Base-by-base conservation (phyloP, 2,888 invertebrate species). In the Lycia hirtaria region DNA sequence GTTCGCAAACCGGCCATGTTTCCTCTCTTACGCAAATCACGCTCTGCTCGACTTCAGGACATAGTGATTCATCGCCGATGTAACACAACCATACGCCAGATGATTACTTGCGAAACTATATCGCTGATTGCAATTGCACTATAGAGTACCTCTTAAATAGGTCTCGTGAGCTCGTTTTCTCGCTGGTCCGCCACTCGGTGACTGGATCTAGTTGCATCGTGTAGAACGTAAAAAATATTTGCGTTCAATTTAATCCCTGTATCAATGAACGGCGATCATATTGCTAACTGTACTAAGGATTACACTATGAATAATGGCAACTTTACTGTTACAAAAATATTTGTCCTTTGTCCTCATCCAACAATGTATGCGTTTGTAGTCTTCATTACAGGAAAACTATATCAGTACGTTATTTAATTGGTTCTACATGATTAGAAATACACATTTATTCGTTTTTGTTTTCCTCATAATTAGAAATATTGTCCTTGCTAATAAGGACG, bases 1-100 rank as follows among this genome's bases (percentile, higher is more conserved):
- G 68, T 71, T 67, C 65, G 64, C 74, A 73, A 75, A 71, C 70
- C 68, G 68, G 69, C 76, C 73, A 69, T 70, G 72, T 78, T 78
- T 75, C 77, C 72, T 72, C 68, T 75, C 66, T 78, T 78, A 71
- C 74, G 75, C 76, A 78, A 80, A 74, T 69, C 67, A 38, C 20
- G 57, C 56, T 65, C 66, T 60, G 41, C 67, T 69, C 60, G 57
- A 67, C 71, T 71, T 65, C 64, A 58, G 67, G 63, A 64, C 66
- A 62, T 64, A 56, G 62, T 76, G 76, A 76, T 68, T 77, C 78
- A 72, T 67, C 63, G 64, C 24, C 63, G 41, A 47, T 63, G 65
- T 59, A 67, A 56, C 58, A 65, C 62, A 62, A 62, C 24, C 45
- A 72, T 64, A 71, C 59, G 60, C 57, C 53, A 73, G 69, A 76